Evolutionary conservation across 2,888 invertebrate species (phyloP).

Genomic region (Empis livida): DNA sequence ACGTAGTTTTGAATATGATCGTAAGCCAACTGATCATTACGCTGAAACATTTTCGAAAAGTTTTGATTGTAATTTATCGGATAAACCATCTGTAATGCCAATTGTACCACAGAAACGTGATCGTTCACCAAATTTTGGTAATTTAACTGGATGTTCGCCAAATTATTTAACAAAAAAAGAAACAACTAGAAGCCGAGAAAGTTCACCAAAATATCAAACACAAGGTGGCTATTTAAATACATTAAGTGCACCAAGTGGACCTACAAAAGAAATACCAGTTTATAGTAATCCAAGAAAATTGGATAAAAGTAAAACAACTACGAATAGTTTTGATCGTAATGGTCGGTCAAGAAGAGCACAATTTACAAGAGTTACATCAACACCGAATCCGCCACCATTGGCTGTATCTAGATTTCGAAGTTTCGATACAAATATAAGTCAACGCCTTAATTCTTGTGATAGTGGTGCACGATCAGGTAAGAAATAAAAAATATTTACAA

Average conservation of each 20-base stretch:
- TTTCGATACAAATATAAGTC: constrained; percentile 42
- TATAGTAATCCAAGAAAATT: constrained; percentile 20
- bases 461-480: constrained; percentile 36
- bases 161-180: constrained; percentile 34
- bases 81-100: constrained; percentile 15
- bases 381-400: constrained; percentile 5
- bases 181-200: constrained; percentile 28
- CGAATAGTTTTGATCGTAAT: constrained; percentile 21
- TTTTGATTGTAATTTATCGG: constrained; percentile 34
- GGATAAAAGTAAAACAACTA: constrained; percentile 19
- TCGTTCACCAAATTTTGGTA: constrained; percentile 31
- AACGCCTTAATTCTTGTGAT: constrained; percentile 38
- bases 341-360: constrained; percentile 42
- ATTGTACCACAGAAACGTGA: constrained; percentile 22
- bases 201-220: constrained; percentile 31
- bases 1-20: constrained; percentile 35
- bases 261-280: constrained; percentile 26
- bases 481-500: constrained; percentile 5
- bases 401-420: constrained; percentile 45
- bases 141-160: constrained; percentile 33
- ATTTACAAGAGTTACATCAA: constrained; percentile 28
- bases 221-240: constrained; percentile 26
- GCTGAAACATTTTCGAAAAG: constrained; percentile 35
- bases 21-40: constrained; percentile 27
- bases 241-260: neutral